Conservation (phyloP, 2,888 invertebrate species). For the Dromius quadrimaculatus region DNA sequence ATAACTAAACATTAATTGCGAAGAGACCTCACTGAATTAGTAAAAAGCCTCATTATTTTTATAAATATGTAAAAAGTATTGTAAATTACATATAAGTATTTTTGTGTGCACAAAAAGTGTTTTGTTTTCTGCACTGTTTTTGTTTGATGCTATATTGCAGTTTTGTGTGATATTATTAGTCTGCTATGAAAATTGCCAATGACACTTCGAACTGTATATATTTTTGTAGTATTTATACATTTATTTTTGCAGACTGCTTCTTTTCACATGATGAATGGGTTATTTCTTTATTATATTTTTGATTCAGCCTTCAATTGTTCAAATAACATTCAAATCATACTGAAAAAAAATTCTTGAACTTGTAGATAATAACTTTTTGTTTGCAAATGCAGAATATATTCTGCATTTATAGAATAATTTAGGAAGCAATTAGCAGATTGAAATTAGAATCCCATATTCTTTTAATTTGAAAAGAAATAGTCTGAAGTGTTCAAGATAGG, state of each 20-base stretch:
- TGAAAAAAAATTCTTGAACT: background rate
- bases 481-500: background rate
- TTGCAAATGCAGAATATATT: no score
- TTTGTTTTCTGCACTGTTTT: constrained; percentile 39
- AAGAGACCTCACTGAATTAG: constrained; percentile 31
- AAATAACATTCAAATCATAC: background rate
- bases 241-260: constrained; percentile 13
- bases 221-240: constrained; percentile 12
- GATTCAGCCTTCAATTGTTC: background rate
- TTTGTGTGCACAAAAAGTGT: constrained; percentile 16
- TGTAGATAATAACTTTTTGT: no score
- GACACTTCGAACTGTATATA: constrained; percentile 36
- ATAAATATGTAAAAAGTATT: background rate
- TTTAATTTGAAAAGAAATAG: constrained; percentile 17
- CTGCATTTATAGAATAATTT: no score
- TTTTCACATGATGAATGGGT: background rate
- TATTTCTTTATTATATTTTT: no score
- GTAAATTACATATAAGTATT: constrained; percentile 13
- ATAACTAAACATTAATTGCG: background rate
- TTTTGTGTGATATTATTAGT: constrained; percentile 33
- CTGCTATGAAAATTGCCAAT: constrained; percentile 41
- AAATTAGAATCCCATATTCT: no score
- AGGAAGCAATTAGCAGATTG: no score
- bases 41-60: constrained; percentile 1
- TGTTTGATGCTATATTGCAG: constrained; percentile 34